Evolutionary conservation across 2,113 vertebrate species (phyloP), one percentile per base, ranked within the genome.

Genomic region (Dunckerocampus dactyliophorus): DNA sequence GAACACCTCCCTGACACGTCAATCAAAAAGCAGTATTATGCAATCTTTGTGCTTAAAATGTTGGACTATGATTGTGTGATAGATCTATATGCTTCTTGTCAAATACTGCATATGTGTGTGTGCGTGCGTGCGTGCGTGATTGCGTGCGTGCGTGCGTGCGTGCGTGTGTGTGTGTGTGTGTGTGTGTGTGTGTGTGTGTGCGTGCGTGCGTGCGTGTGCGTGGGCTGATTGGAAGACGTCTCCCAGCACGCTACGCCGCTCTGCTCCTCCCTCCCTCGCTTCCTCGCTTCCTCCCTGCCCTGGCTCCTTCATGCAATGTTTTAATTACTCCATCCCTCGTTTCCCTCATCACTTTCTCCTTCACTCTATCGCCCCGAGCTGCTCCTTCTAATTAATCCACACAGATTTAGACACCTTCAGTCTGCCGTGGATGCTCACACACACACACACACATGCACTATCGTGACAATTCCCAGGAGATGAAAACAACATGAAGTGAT

Each of bases 301-400:
- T 62, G 69, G 72, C 69, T 72, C 72, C 67, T 67, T 67, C 66
- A 70, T 49, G 65, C 50, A 19, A 66, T 37, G 71, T 69, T 81
- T 87, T 87, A 85, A 88, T 84, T 82, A 85, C 85, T 82, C 75
- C 20, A 74, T 87, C 80, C 83, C 76, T 76, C 60, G 49, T 73
- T 85, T 77, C 72, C 76, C 74, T 85, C 80, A 76, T 82, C 75
- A 76, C 65, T 77, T 63, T 75, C 81, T 84, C 80, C 79, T 84
- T 81, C 85, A 80, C 76, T 79, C 61, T 80, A 62, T 81, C 43
- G 80, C 84, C 82, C 72, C 34, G 48, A 82, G 87, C 80, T 74
- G 84, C 82, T 80, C 75, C 80, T 77, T 86, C 84, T 87, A 89
- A 89, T 89, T 86, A 89, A 89, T 86, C 87, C 85, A 72, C 82